Base-by-base conservation (phyloP, 2,888 invertebrate species). In the Melinaea menophilus region DNA sequence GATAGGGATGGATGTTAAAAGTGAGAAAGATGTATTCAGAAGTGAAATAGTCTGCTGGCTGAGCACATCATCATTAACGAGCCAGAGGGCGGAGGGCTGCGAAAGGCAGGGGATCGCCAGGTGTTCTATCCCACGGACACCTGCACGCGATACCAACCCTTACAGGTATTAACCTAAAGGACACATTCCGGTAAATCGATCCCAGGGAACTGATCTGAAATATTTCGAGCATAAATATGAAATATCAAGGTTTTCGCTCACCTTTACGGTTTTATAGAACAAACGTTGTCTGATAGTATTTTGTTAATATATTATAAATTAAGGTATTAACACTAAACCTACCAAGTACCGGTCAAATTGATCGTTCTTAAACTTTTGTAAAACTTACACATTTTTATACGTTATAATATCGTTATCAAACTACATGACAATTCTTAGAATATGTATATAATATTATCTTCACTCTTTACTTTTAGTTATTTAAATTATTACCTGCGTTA, bases 31-130 rank as follows among this genome's bases (percentile, higher is more conserved):
- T 91, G 91, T 91, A 91, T 92, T 92, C 91, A 93, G 92, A 93
- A 93, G 93, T 93, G 93, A 93, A 93, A 92, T 93, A 93, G 93
- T 93, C 93, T 92, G 92, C 93, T 92, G 93, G 93, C 93, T 92
- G 93, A 92, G 92, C 93, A 94, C 94, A 94, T 94, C 94, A 94
- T 94, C 94, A 94, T 94, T 94, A 94, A 93, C 94, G 94, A 93
- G 94, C 92, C 92, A 92, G 92, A 88, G 88, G 88, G 88, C 86
- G 88, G 90, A 89, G 90, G 90, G 91, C 90, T 89, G 90, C 90
- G 82, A 90, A 90, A 90, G 90, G 89, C 88, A 85, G 92, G 92
- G 90, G 92, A 84, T 80, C 89, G 91, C 83, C 90, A 91, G 89
- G 89, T 92, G 92, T 83, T 76, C 79, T 78, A 84, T 92, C 92